Evolutionary conservation across 2,797 vertebrate genomes (phyloP).

Genomic region (Harpagifer antarcticus): DNA sequence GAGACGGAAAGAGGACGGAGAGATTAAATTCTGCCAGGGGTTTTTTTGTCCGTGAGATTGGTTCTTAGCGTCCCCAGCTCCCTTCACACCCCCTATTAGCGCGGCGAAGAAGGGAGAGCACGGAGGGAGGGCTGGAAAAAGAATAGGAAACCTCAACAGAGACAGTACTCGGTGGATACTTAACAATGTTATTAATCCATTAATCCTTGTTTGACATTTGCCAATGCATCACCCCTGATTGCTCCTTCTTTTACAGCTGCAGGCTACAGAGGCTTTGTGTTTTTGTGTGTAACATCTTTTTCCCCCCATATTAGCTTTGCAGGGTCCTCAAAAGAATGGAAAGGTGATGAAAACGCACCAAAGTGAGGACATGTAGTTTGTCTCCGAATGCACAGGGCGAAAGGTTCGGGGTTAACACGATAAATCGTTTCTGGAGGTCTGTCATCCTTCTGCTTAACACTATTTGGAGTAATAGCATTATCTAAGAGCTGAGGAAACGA

Average conservation of each 20-base stretch:
- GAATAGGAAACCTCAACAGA: slow-evolving; percentile 62
- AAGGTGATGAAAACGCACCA: slow-evolving; percentile 29
- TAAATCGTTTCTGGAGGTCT: slow-evolving; percentile 8
- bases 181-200: slow-evolving; percentile 86
- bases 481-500: background rate
- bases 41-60: slow-evolving; percentile 85
- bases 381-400: slow-evolving; percentile 3
- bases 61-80: slow-evolving; percentile 81
- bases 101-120: slow-evolving; percentile 67
- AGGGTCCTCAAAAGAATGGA: slow-evolving; percentile 39
- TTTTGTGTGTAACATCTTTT: slow-evolving; percentile 5
- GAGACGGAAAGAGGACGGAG: slow-evolving; percentile 84
- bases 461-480: background rate
- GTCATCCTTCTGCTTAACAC: background rate
- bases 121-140: slow-evolving; percentile 49
- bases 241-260: slow-evolving; percentile 67
- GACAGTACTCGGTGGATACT: slow-evolving; percentile 78
- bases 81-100: slow-evolving; percentile 78
- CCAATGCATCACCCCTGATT: slow-evolving; percentile 81
- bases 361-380: slow-evolving; percentile 33
- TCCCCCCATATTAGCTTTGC: slow-evolving; percentile 35
- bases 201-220: slow-evolving; percentile 87
- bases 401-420: slow-evolving; percentile 13
- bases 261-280: slow-evolving; percentile 54
- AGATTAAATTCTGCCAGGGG: slow-evolving; percentile 86